These are phyloP conservation scores for Pogonomyrmex barbatus DNA, from an alignment of 1,140 invertebrate genomes.

Conservation along the genomic window DNA sequence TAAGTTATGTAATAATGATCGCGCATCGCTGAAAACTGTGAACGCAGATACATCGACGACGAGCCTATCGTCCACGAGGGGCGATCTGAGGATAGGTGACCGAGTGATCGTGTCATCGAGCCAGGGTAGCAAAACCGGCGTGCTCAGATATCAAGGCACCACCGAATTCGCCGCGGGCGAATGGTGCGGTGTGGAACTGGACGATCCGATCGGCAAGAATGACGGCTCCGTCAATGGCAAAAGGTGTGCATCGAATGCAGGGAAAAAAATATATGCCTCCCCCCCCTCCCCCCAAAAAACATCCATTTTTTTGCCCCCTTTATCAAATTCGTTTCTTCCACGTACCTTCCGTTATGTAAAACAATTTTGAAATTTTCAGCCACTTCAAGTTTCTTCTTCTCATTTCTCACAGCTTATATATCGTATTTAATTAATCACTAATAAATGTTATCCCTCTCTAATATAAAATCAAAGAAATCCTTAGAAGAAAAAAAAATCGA, in stretches of 20 bases:
- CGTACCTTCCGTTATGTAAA: neutral
- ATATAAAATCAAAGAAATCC: neutral
- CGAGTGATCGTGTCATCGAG: constrained; percentile 95
- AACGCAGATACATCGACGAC: constrained; percentile 88
- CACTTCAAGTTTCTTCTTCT: neutral
- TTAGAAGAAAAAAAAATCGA: neutral
- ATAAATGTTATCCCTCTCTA: neutral
- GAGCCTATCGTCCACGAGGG: constrained; percentile 85
- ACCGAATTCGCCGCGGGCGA: constrained; percentile 96
- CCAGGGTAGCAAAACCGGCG: constrained; percentile 95
- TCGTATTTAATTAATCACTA: neutral
- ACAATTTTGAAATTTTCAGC: neutral
- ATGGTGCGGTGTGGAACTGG: constrained; percentile 98
- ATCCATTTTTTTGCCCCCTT: no score
- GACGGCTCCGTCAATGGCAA: constrained; percentile 96
- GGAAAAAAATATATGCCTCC: no score
- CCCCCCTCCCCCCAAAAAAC: no score
- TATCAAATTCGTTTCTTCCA: constrained; percentile 50
- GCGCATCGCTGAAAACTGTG: constrained; percentile 60
- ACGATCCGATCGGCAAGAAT: constrained; percentile 97
- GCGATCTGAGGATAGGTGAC: constrained; percentile 93
- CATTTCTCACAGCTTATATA: neutral
- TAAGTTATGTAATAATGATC: constrained; percentile 42
- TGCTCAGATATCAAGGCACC: constrained; percentile 93
- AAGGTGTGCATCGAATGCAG: constrained; percentile 86